These are phyloP conservation scores for Lamellibrachia luymesi DNA, from an alignment of 1,140 invertebrate genomes.

Conservation along the genomic window DNA sequence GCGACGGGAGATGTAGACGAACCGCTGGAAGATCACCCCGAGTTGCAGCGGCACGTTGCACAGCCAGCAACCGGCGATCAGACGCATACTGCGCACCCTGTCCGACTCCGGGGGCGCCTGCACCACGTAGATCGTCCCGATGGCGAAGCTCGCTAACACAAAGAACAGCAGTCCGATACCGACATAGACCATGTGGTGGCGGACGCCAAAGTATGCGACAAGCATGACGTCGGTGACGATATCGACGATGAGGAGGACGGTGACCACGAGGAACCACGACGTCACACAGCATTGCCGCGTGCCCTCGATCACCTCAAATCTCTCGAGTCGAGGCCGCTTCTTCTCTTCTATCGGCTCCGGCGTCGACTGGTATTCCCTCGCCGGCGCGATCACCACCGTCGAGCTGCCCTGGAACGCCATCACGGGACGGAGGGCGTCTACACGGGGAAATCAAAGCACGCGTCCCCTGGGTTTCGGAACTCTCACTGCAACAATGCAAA, in stretches of 20 bases:
- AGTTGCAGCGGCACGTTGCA: slow-evolving; percentile 14
- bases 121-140: neutral
- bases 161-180: neutral
- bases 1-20: neutral
- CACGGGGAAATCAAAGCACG: neutral
- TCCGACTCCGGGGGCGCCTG: neutral
- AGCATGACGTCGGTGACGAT: slow-evolving; percentile 24
- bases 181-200: slow-evolving; percentile 9
- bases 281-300: slow-evolving; percentile 11
- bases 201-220: neutral
- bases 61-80: neutral
- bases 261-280: slow-evolving; percentile 10
- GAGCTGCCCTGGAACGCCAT: neutral
- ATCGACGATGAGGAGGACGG: slow-evolving; percentile 18
- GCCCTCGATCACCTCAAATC: neutral
- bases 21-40: slow-evolving; percentile 11
- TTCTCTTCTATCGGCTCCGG: neutral
- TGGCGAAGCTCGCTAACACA: neutral
- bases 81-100: neutral
- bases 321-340: neutral
- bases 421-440: too few species aligned
- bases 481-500: neutral
- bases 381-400: neutral
- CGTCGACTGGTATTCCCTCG: neutral
- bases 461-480: neutral